These are phyloP conservation scores for Chymomyza fuscimana DNA, from an alignment of 2,888 invertebrate species.

Conservation along the genomic window DNA sequence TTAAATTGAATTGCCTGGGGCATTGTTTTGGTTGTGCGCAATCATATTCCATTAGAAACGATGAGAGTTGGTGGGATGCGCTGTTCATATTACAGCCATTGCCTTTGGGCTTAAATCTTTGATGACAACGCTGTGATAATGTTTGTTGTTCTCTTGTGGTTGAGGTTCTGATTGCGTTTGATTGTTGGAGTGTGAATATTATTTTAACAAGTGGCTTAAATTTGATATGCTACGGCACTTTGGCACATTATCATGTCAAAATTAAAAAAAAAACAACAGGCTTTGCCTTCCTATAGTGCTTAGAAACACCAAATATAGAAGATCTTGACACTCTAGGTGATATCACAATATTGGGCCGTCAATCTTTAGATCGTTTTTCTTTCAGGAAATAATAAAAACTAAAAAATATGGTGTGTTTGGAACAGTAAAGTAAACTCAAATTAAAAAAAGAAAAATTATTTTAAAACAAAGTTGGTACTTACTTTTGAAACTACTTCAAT, in stretches of 20 bases:
- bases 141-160: constrained; percentile 55
- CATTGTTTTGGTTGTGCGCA: constrained; percentile 78
- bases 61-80: constrained; percentile 22
- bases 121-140: constrained; percentile 65
- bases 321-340: too few species aligned
- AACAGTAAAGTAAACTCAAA: too few species aligned
- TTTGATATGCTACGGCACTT: not conserved
- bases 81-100: constrained; percentile 64
- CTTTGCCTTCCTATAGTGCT: too few species aligned
- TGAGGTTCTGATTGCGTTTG: constrained; percentile 61
- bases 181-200: constrained; percentile 44
- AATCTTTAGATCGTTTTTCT: too few species aligned
- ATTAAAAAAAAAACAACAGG: not conserved
- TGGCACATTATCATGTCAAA: not conserved
- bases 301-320: too few species aligned
- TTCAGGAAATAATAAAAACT: too few species aligned
- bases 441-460: too few species aligned
- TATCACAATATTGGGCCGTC: too few species aligned
- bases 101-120: constrained; percentile 57
- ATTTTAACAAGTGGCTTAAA: constrained; percentile 5
- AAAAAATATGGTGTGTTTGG: too few species aligned
- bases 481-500: too few species aligned
- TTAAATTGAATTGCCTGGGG: constrained; percentile 77
- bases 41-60: constrained; percentile 77
- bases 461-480: too few species aligned